A percentile compares a stretch with the other conserved stretches of the same genome.
phyloP scores from a whole-genome alignment of 2,888 invertebrate genomes.

The Eristalinus aeneus region DNA sequence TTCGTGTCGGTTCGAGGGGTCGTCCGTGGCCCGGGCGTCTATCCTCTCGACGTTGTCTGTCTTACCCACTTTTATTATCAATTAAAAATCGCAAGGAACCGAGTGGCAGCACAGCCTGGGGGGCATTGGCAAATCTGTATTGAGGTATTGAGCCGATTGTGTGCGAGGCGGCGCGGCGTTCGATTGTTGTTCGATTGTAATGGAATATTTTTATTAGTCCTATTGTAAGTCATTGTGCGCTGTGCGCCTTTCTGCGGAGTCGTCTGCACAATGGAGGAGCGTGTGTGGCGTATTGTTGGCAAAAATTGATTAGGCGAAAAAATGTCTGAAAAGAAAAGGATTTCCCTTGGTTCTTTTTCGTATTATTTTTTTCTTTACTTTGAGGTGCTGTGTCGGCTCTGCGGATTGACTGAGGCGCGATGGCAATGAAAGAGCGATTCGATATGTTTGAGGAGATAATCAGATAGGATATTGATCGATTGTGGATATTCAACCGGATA shows the following conservation, averaged over 20 bases:
- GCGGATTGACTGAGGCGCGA: neutral
- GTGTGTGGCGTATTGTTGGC: constrained; percentile 61
- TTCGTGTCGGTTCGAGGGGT: constrained; percentile 2
- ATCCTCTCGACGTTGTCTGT: neutral
- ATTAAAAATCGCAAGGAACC: constrained; percentile 66
- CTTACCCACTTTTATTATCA: constrained; percentile 63
- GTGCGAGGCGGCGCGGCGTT: constrained; percentile 41
- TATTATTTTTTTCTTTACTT: constrained; percentile 17
- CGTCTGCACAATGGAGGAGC: constrained; percentile 45
- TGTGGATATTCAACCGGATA: neutral
- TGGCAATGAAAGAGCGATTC: neutral
- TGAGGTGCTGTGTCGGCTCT: neutral
- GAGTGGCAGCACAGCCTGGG: constrained; percentile 12
- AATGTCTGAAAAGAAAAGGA: constrained; percentile 53
- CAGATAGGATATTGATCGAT: constrained; percentile 49
- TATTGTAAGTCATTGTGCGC: constrained; percentile 56
- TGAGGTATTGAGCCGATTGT: constrained; percentile 67
- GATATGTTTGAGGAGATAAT: constrained; percentile 36
- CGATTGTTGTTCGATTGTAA: constrained; percentile 65
- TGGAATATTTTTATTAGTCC: constrained; percentile 67
- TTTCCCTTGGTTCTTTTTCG: constrained; percentile 18
- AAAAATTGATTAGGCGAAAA: constrained; percentile 68
- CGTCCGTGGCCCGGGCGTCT: neutral
- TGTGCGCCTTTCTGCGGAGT: constrained; percentile 25
- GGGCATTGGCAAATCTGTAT: constrained; percentile 49